Conservation (phyloP, 2,888 invertebrate species). For the Caenorhabditis sp. region DNA sequence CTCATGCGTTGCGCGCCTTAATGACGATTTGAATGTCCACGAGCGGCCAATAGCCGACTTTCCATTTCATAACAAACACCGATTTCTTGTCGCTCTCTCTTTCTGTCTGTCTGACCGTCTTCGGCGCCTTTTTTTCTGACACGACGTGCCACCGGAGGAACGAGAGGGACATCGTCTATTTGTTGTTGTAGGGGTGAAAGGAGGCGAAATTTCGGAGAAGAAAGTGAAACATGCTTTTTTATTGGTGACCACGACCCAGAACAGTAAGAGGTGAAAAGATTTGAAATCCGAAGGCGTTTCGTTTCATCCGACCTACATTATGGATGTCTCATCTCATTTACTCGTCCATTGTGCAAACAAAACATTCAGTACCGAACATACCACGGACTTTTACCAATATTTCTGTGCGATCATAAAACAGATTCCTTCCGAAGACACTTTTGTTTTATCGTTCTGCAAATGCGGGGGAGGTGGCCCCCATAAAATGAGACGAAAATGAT, state of each 20-base stretch:
- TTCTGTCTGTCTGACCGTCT: constrained; percentile 9
- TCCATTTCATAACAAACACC: constrained; percentile 43
- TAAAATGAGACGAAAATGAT: too few relatives aligned
- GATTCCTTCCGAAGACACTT: too few relatives aligned
- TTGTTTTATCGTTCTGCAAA: too few relatives aligned
- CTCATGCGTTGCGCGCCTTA: constrained; percentile 24
- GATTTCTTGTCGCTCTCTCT: constrained; percentile 13
- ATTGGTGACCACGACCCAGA: constrained; percentile 48
- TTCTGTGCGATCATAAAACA: too few relatives aligned
- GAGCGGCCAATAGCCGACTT: constrained; percentile 40
- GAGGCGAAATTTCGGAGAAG: constrained; percentile 32
- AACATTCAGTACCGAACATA: too few relatives aligned
- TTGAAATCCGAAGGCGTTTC: constrained; percentile 52
- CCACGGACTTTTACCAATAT: too few relatives aligned
- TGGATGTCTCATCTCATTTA: constrained; percentile 26
- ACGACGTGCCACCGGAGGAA: constrained; percentile 33
- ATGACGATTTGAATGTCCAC: constrained; percentile 35
- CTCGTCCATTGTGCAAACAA: constrained; percentile 30
- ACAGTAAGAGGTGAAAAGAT: constrained; percentile 52
- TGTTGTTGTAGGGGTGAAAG: constrained; percentile 19
- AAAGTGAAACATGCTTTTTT: constrained; percentile 56
- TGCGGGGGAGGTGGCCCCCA: too few relatives aligned
- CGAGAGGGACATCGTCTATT: constrained; percentile 19
- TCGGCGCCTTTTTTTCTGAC: constrained; percentile 32
- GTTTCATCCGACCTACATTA: constrained; percentile 56